phyloP scores from a whole-genome alignment of 30 jellyfish, hydroid and myxozoan species.

The Clytia hemisphaerica region DNA sequence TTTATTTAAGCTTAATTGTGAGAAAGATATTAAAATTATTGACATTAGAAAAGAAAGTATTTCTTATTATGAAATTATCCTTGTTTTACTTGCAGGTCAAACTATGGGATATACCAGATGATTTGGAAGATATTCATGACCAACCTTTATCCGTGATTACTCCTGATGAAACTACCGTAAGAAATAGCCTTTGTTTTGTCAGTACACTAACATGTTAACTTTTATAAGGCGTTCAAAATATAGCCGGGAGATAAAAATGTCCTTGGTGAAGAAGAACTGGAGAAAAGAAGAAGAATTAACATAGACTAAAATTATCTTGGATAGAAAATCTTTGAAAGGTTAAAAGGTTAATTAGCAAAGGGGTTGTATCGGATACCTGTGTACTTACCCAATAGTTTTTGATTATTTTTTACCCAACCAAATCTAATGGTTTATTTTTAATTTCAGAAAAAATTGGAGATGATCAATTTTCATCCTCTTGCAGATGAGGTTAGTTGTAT shows the following conservation, averaged over 20 bases:
- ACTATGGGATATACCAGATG: slow-evolving; percentile 65
- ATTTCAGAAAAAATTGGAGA: slow-evolving; percentile 65
- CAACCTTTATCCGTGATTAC: not conserved
- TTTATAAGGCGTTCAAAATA: not conserved
- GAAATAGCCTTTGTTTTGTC: too few relatives aligned
- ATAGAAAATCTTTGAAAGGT: too few relatives aligned
- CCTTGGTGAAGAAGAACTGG: too few relatives aligned
- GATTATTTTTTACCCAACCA: not conserved
- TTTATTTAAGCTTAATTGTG: too few relatives aligned
- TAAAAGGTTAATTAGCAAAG: too few relatives aligned
- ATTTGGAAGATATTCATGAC: slow-evolving; percentile 39
- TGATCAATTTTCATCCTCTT: slow-evolving; percentile 60
- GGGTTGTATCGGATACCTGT: not conserved
- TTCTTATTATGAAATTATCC: not conserved
- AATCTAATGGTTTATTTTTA: not conserved
- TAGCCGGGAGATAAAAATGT: too few relatives aligned
- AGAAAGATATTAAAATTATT: not conserved
- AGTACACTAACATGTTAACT: not conserved
- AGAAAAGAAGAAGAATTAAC: too few relatives aligned
- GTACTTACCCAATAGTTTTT: not conserved
- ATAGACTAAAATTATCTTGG: too few relatives aligned
- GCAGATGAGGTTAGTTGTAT: slow-evolving; percentile 66
- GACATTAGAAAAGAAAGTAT: not conserved
- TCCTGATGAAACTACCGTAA: slow-evolving; percentile 28
- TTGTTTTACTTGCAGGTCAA: slow-evolving; percentile 30